phyloP scores from a whole-genome alignment of 2,797 vertebrate species.

The Channa striata region DNA sequence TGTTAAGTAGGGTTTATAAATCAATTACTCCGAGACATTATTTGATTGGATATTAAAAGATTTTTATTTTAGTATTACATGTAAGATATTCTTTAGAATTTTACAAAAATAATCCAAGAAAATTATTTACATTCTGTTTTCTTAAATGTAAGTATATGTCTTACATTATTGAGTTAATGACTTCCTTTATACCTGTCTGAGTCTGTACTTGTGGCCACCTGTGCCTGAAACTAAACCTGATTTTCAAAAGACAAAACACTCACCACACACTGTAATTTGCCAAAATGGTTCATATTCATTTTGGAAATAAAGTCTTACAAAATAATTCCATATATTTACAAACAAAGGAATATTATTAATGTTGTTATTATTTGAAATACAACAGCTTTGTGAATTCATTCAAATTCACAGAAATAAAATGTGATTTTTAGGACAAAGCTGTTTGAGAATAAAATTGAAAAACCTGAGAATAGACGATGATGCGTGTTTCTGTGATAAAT shows the following conservation, averaged over 20 bases:
- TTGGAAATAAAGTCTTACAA: slow-evolving; percentile 13
- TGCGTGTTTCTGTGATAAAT: slow-evolving; percentile 14
- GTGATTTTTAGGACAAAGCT: slow-evolving; percentile 24
- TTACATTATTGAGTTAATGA: slow-evolving; percentile 53
- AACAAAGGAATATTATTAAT: slow-evolving; percentile 23
- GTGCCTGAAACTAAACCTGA: slow-evolving; percentile 45
- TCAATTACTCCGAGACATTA: slow-evolving; percentile 9
- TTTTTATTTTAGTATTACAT: slow-evolving; percentile 70
- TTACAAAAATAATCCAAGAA: slow-evolving; percentile 77
- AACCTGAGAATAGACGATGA: slow-evolving; percentile 56
- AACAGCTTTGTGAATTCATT: slow-evolving; percentile 7
- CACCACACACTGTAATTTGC: slow-evolving; percentile 17
- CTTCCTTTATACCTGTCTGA: slow-evolving; percentile 16
- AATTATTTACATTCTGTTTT: slow-evolving; percentile 72
- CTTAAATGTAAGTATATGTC: slow-evolving; percentile 57
- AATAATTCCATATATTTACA: slow-evolving; percentile 38
- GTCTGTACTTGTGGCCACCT: slow-evolving; percentile 21
- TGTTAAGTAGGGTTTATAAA: neutral
- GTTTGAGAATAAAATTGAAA: slow-evolving; percentile 32
- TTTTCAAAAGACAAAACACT: slow-evolving; percentile 34
- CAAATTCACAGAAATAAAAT: slow-evolving; percentile 12
- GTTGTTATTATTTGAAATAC: slow-evolving; percentile 12
- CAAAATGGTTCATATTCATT: slow-evolving; percentile 28
- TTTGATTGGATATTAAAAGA: slow-evolving; percentile 62
- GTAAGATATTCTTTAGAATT: slow-evolving; percentile 58